A percentile compares a stretch with the other conserved stretches of the same genome.
phyloP scores from a whole-genome alignment of 2,888 invertebrate genomes.

The Rotaria macrura region DNA sequence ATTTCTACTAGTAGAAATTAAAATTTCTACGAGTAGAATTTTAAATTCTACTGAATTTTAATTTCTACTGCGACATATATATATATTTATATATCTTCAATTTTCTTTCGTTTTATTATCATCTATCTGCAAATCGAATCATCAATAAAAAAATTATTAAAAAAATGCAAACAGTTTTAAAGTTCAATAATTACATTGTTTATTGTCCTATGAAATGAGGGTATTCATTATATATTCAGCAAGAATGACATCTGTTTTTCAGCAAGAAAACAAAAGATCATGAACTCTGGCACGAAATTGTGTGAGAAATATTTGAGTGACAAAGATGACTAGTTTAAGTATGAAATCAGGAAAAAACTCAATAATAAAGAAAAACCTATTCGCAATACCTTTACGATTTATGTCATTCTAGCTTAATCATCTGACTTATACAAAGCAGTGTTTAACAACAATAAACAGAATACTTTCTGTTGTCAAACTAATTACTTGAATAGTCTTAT shows the following conservation, averaged over 20 bases:
- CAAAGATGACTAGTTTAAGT: slow-evolving; percentile 16
- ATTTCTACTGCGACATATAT: no score
- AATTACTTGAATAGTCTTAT: slow-evolving; percentile 18
- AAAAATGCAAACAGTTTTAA: no score
- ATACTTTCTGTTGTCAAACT: not conserved
- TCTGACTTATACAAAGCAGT: not conserved
- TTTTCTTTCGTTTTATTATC: no score
- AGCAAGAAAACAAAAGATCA: slow-evolving; percentile 13
- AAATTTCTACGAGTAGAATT: no score
- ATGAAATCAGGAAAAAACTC: no score
- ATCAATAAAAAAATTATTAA: no score
- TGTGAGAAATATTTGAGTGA: slow-evolving; percentile 22
- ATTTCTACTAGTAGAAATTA: no score
- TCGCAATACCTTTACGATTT: not conserved
- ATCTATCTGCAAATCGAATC: no score
- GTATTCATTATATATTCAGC: not conserved
- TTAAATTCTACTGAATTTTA: no score
- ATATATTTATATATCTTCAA: no score
- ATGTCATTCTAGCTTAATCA: not conserved
- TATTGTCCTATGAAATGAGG: not conserved
- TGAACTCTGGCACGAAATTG: slow-evolving; percentile 23
- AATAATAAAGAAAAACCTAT: not conserved
- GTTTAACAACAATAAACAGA: not conserved
- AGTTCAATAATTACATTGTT: no score
- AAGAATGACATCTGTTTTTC: slow-evolving; percentile 25